Percentiles rank a stretch among this genome's conserved stretches.
Evolutionary conservation across 2,113 vertebrate genomes (phyloP).

Genomic region (Vimba vimba): DNA sequence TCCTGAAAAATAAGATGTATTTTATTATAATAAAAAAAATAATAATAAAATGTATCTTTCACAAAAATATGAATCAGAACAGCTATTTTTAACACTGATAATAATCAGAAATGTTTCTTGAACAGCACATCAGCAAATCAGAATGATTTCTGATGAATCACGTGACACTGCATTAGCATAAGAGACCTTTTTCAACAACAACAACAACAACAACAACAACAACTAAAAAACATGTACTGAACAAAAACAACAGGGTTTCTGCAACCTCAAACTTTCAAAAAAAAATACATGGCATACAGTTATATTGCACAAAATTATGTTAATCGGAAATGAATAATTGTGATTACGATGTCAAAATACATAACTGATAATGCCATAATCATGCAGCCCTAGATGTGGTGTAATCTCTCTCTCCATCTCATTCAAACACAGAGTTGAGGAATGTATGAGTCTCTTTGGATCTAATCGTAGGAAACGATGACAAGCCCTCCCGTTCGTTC

Average conservation of each 20-base stretch:
- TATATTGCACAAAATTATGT: not conserved
- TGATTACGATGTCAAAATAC: not conserved
- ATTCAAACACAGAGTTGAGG: not conserved
- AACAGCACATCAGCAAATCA: not conserved
- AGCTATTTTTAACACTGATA: not conserved
- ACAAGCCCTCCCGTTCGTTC: not conserved
- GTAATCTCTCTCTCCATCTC: not conserved
- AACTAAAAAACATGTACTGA: accelerated
- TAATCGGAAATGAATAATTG: not conserved
- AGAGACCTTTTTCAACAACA: too few species aligned
- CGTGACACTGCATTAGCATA: not conserved
- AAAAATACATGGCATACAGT: not conserved
- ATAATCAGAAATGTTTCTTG: not conserved
- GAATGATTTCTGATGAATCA: not conserved
- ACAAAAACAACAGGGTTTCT: too few species aligned
- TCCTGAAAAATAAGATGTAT: not conserved
- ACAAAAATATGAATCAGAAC: not conserved
- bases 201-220: too few species aligned
- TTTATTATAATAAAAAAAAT: too few species aligned
- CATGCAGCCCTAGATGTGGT: not conserved
- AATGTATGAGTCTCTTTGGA: slow-evolving; percentile 4
- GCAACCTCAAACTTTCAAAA: not conserved
- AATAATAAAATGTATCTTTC: not conserved
- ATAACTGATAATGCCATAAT: not conserved
- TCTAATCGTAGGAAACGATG: not conserved